Conservation (phyloP, 92 coral and sea anemone genomes). For the Zoanthus sansibaricus region DNA sequence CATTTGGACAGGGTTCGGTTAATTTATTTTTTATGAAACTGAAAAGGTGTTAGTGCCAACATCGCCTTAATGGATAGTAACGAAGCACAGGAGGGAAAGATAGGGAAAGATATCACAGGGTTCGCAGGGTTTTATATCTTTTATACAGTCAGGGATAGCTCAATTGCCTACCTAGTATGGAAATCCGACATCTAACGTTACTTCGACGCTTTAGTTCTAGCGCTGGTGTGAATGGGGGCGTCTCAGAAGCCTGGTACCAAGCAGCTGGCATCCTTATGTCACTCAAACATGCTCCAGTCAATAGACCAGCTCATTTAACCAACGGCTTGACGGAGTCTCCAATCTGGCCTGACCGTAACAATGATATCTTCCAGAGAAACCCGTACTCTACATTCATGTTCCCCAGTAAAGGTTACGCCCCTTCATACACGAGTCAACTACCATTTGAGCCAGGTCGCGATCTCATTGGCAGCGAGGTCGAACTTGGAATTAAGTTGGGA, state of each 20-base stretch:
- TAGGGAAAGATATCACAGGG: no score
- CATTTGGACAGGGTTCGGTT: no score
- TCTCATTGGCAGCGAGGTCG: neutral
- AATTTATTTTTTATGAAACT: no score
- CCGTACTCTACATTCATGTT: constrained; percentile 14
- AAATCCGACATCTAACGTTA: no score
- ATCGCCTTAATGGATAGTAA: no score
- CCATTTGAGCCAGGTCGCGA: constrained; percentile 31
- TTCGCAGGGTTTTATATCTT: no score
- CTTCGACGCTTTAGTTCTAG: neutral
- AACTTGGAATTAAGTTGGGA: neutral
- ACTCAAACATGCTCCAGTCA: constrained; percentile 38
- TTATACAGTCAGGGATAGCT: no score
- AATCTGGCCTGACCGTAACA: constrained; percentile 24
- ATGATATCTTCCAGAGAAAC: constrained; percentile 12
- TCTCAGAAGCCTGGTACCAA: constrained; percentile 35
- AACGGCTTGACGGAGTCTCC: constrained; percentile 20
- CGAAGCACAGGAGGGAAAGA: no score
- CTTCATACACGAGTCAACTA: neutral
- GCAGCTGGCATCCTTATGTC: constrained; percentile 43
- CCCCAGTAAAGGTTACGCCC: constrained; percentile 1
- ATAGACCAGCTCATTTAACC: constrained; percentile 19
- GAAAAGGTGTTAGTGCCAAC: no score
- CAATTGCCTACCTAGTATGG: no score
- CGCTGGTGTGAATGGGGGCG: constrained; percentile 5